Evolutionary conservation across 2,113 vertebrate species (phyloP).

Genomic region (Pseudorectes ferrugineus): DNA sequence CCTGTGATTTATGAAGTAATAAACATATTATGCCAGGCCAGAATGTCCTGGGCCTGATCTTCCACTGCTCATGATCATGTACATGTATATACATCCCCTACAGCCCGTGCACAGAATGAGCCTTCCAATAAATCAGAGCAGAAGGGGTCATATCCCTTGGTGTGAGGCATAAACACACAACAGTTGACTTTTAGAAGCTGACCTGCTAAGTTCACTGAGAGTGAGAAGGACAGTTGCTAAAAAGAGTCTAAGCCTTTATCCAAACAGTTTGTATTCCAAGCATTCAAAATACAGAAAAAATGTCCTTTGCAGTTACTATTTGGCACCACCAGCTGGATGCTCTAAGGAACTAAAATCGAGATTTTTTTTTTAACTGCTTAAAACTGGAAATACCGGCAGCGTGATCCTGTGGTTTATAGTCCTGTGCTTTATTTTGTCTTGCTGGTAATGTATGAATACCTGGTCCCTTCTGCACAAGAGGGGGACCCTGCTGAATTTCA

Average conservation of each 20-base stretch:
- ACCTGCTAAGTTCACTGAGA: neutral
- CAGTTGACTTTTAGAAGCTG: neutral
- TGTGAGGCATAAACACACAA: neutral
- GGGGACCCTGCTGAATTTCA: neutral
- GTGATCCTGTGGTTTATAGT: neutral
- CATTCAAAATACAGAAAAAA: neutral
- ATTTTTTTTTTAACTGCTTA: neutral
- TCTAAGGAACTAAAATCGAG: constrained; percentile 16
- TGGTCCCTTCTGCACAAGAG: neutral
- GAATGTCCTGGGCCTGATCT: neutral
- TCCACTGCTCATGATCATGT: neutral
- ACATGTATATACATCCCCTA: neutral
- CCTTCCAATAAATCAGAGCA: neutral
- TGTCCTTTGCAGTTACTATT: constrained; percentile 27
- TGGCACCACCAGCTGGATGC: constrained; percentile 67
- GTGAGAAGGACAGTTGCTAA: neutral
- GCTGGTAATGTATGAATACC: neutral
- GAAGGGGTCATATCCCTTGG: neutral
- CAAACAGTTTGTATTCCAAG: neutral
- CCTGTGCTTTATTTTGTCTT: neutral
- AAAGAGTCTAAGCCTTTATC: neutral
- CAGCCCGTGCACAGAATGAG: neutral
- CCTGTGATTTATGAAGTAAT: constrained; percentile 37
- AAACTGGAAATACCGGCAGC: neutral
- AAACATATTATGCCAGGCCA: neutral